These are phyloP conservation scores for Magallana nippona DNA, from an alignment of 2,888 invertebrate genomes.

Conservation along the genomic window DNA sequence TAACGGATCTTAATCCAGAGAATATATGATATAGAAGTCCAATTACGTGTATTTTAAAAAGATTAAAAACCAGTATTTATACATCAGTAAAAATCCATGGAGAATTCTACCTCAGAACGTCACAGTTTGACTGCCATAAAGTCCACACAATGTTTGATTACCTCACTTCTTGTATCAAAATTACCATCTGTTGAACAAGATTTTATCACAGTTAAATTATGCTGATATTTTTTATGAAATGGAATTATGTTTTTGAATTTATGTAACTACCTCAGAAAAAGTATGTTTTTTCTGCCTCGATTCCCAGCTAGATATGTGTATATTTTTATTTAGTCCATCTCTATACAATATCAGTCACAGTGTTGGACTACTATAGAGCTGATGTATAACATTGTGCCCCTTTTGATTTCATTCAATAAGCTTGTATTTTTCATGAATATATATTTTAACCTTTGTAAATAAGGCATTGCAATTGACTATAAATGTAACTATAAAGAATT, in stretches of 20 bases:
- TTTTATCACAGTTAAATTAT: neutral
- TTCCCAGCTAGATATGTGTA: neutral
- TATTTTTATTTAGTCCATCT: neutral
- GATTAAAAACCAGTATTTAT: neutral
- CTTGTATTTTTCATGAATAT: neutral
- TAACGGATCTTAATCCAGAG: neutral
- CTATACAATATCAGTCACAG: neutral
- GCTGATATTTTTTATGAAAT: slow-evolving; percentile 4
- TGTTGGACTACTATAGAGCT: neutral
- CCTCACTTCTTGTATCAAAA: slow-evolving; percentile 4
- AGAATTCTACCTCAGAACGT: neutral
- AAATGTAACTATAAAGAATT: neutral
- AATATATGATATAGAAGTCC: neutral
- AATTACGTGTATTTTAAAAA: too few species aligned
- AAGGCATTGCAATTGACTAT: slow-evolving; percentile 8
- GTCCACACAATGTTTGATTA: slow-evolving; percentile 6
- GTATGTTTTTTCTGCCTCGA: neutral
- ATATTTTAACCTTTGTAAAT: neutral
- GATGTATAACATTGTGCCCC: neutral
- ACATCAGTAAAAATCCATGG: neutral
- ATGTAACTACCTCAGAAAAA: slow-evolving; percentile 29
- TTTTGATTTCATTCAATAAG: neutral
- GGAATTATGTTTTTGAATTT: neutral
- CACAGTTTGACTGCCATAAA: neutral
- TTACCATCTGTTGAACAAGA: slow-evolving; percentile 15